Base-by-base conservation (phyloP, 2,797 vertebrate species). In the Mormyrops boulengeri region DNA sequence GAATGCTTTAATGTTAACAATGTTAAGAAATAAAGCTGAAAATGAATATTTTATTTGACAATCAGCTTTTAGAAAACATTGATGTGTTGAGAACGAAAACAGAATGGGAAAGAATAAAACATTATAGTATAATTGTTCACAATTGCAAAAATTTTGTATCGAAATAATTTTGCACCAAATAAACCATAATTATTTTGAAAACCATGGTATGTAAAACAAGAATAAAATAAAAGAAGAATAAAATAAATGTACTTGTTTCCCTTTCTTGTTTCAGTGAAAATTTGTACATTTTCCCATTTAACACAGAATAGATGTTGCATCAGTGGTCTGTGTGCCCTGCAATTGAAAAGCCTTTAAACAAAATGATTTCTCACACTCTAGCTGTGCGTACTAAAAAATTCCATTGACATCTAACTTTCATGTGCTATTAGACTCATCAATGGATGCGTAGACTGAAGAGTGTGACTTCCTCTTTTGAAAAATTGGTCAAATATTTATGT, bases 401-500 rank as follows among this genome's bases (percentile, higher is more conserved):
- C 89, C 89, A 82, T 77, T 12, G 55, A 47, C 41, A 87, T 41
- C 9, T n/a, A 55, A 2, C 38, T 41, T 53, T 88, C 87, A 66
- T 77, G 60, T 55, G 53, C 77, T 87, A 9, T 44, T 30, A 30
- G 50, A 82, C 19, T 57, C 85, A 19, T 55, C 62, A 57, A 49
- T 84, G 17, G 4, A 38, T 22, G 14, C 14, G 88, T 53, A 84
- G 38, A 26, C 38, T 38, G 19, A 77, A 77, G 19, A 47, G 47
- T 49, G 38, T 41, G 88, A 85, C 91, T 93, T 90, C 91, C 90
- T 91, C 90, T 89, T 92, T 57, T 92, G 41, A 38, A 91, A 92
- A 89, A 49, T 90, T 91, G 89, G 69, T 89, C 57, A 92, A 92
- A 92, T 91, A 89, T 92, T 91, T 92, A 57, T 34, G 73, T 82